Conservation (phyloP, 1,140 invertebrate genomes). For the Formica exsecta region DNA sequence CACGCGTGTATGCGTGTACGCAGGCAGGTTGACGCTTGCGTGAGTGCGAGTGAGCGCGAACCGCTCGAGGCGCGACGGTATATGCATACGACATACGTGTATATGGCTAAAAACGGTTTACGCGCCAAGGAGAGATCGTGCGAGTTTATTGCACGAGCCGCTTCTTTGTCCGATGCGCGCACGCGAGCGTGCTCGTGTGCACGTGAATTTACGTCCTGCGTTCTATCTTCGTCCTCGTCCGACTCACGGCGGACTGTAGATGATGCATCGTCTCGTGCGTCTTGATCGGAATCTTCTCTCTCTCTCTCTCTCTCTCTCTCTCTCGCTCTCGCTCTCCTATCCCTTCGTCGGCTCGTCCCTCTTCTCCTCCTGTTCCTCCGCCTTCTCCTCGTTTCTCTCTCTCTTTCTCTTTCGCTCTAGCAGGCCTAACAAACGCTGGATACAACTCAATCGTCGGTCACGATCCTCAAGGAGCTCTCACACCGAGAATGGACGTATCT, state of each 20-base stretch:
- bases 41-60: background rate
- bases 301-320: constrained; percentile 39
- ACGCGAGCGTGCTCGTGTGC: constrained; percentile 61
- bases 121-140: constrained; percentile 70
- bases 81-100: background rate
- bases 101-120: constrained; percentile 61
- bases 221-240: constrained; percentile 66
- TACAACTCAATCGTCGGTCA: constrained; percentile 78
- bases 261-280: constrained; percentile 76
- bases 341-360: constrained; percentile 38
- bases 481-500: constrained; percentile 48
- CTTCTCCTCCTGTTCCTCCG: constrained; percentile 8
- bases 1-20: background rate
- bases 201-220: constrained; percentile 72
- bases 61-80: constrained; percentile 31
- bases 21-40: constrained; percentile 25
- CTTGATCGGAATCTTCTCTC: constrained; percentile 65
- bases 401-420: constrained; percentile 56
- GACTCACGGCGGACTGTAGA: constrained; percentile 71
- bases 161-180: constrained; percentile 74
- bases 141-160: constrained; percentile 75
- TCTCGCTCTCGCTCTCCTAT: constrained; percentile 28
- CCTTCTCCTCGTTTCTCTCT: constrained; percentile 5
- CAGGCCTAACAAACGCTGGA: constrained; percentile 76
- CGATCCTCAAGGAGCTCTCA: constrained; percentile 75